Evolutionary conservation across 1,140 invertebrate species (phyloP), one percentile per base, ranked within the genome.

Genomic region (Watersipora subatra): DNA sequence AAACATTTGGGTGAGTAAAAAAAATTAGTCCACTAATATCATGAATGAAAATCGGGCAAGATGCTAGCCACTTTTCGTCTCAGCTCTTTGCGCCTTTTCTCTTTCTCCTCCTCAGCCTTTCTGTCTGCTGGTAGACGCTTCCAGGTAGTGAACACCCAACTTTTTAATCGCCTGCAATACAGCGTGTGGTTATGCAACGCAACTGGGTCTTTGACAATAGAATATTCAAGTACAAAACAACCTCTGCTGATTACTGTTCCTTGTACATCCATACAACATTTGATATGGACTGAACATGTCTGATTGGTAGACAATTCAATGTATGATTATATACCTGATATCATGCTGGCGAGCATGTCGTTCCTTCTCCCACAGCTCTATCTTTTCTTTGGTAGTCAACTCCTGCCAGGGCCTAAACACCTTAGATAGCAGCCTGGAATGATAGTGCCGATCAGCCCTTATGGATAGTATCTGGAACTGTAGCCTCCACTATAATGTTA

Each of bases 31-130:
- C n/a, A n/a, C n/a, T n/a, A n/a, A n/a, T n/a, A n/a, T 46, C 34
- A 46, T 12, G 34, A 46, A 7, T n/a, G 7, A 46, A 73, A 78
- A 64, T 78, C 75, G 7, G 76, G 76, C 57, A 78, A 67, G 22
- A 78, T 67, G 20, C 71, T 67, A 7, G 74, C 66, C 2, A 78
- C 75, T 71, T 76, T 78, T 34, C 69, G 62, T 55, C 75, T 68
- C 65, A 78, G 68, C 61, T 78, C 71, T 24, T 68, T 66, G 27
- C 69, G 69, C 59, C 75, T 66, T 66, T 71, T 72, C 66, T 73
- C 67, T 59, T 70, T 61, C 57, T 71, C 70, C 28, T 67, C 63
- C 46, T 75, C 73, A 55, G 69, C 65, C 64, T 68, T 68, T 28
- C 70, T 55, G 26, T 71, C 64, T 34, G 71, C 66, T 2, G 75